Percentiles rank a stretch among this genome's conserved stretches.
These are phyloP conservation scores for Cephalopholis sonnerati DNA, from an alignment of 2,113 vertebrate genomes.

Conservation along the genomic window DNA sequence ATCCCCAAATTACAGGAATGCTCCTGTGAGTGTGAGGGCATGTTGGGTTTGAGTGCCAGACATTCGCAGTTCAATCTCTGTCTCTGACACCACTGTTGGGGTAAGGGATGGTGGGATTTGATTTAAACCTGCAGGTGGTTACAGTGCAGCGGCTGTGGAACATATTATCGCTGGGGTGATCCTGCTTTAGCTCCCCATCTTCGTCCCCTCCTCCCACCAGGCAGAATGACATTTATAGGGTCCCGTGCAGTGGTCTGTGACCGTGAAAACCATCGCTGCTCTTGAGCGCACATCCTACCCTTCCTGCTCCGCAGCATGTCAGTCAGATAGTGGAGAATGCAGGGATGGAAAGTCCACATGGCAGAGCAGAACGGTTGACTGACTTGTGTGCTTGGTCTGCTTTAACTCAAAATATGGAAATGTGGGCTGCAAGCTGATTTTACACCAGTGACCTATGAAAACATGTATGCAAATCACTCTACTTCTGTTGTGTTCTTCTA, in stretches of 20 bases:
- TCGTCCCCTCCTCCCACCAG: constrained; percentile 47
- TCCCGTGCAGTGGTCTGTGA: constrained; percentile 71
- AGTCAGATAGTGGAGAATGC: constrained; percentile 52
- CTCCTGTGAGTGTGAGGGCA: constrained; percentile 43
- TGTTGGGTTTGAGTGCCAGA: constrained; percentile 44
- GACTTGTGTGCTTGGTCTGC: constrained; percentile 41
- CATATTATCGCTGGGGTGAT: constrained; percentile 69
- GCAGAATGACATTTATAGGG: constrained; percentile 75
- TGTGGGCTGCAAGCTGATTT: constrained; percentile 46
- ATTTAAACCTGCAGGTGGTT: constrained; percentile 78
- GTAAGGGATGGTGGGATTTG: constrained; percentile 55
- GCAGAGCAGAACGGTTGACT: constrained; percentile 44
- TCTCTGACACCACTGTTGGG: constrained; percentile 45
- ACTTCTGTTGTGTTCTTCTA: not conserved
- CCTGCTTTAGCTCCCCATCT: constrained; percentile 41
- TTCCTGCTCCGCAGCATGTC: constrained; percentile 56
- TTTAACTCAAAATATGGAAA: constrained; percentile 54
- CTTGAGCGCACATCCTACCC: constrained; percentile 55
- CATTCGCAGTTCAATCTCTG: constrained; percentile 45
- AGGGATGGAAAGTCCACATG: constrained; percentile 44
- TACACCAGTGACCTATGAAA: constrained; percentile 16
- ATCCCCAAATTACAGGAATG: constrained; percentile 47
- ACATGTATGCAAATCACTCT: constrained; percentile 13
- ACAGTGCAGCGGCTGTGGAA: constrained; percentile 67
- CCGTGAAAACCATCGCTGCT: constrained; percentile 70